These are phyloP conservation scores for Prochilodus magdalenae DNA, from an alignment of 2,113 vertebrate genomes.

Conservation along the genomic window DNA sequence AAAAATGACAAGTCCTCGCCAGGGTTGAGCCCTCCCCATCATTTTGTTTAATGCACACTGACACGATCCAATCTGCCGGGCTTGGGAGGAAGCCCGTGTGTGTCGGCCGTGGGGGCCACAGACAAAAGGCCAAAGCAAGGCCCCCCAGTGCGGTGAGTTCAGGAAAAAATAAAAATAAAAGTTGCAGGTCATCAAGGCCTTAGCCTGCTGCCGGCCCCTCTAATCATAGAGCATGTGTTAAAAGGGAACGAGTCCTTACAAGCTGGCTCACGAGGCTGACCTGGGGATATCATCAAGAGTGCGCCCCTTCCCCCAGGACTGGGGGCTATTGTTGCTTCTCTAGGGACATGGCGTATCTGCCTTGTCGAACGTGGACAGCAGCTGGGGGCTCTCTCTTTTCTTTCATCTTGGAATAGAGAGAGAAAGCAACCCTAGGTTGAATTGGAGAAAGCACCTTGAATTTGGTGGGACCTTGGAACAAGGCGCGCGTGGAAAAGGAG, in stretches of 20 bases:
- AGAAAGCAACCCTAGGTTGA: conserved; percentile 79
- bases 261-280: conserved; percentile 73
- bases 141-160: conserved; percentile 77
- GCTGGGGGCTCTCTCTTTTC: conserved; percentile 78
- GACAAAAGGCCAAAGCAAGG: conserved; percentile 72
- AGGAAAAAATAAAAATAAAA: conserved; percentile 67
- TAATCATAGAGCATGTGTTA: conserved; percentile 77
- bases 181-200: conserved; percentile 85
- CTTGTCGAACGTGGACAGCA: conserved; percentile 85
- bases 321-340: conserved; percentile 79
- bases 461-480: conserved; percentile 62
- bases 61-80: conserved; percentile 90
- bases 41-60: conserved; percentile 87
- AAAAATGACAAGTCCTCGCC: conserved; percentile 80
- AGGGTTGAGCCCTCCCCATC: conserved; percentile 82
- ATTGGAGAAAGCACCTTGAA: conserved; percentile 79
- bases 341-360: conserved; percentile 83
- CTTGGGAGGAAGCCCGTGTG: conserved; percentile 77
- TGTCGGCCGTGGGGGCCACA: no score
- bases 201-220: conserved; percentile 83
- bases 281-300: conserved; percentile 83
- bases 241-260: conserved; percentile 78
- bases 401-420: conserved; percentile 75
- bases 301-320: conserved; percentile 82
- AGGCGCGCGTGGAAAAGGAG: conserved; percentile 19